Evolutionary conservation across 2,888 invertebrate genomes (phyloP).

Genomic region (Epinotia demarniana): DNA sequence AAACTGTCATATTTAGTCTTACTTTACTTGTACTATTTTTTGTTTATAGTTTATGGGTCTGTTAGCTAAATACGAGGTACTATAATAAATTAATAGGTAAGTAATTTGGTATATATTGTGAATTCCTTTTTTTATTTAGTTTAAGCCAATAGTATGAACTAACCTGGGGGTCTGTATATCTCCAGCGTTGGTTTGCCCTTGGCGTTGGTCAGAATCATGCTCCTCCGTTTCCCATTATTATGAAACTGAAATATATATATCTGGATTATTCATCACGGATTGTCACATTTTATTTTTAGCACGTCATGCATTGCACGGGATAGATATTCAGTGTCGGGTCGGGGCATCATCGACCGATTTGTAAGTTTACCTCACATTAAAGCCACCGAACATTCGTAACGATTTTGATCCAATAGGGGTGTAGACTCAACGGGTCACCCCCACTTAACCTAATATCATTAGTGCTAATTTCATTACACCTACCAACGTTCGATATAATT

Average conservation of each 20-base stretch:
- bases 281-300: slow-evolving; percentile 63
- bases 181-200: slow-evolving; percentile 93
- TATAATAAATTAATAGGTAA: too few relatives aligned
- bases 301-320: slow-evolving; percentile 47
- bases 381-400: too few relatives aligned
- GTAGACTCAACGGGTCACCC: too few relatives aligned
- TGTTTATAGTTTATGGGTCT: too few relatives aligned
- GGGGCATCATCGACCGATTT: slow-evolving; percentile 58
- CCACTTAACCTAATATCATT: too few relatives aligned
- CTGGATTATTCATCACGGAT: slow-evolving; percentile 42
- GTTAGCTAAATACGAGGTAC: too few relatives aligned
- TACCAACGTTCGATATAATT: too few relatives aligned
- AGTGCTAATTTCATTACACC: too few relatives aligned
- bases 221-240: slow-evolving; percentile 89
- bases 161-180: slow-evolving; percentile 95
- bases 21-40: too few relatives aligned
- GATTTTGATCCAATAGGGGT: too few relatives aligned
- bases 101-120: neutral
- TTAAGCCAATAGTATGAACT: slow-evolving; percentile 54
- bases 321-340: slow-evolving; percentile 45
- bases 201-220: slow-evolving; percentile 87
- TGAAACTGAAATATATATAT: slow-evolving; percentile 74
- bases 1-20: too few relatives aligned
- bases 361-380: slow-evolving; percentile 40
- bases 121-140: neutral